phyloP scores from a whole-genome alignment of 2,113 vertebrate species.

The Ceratotherium simum region DNA sequence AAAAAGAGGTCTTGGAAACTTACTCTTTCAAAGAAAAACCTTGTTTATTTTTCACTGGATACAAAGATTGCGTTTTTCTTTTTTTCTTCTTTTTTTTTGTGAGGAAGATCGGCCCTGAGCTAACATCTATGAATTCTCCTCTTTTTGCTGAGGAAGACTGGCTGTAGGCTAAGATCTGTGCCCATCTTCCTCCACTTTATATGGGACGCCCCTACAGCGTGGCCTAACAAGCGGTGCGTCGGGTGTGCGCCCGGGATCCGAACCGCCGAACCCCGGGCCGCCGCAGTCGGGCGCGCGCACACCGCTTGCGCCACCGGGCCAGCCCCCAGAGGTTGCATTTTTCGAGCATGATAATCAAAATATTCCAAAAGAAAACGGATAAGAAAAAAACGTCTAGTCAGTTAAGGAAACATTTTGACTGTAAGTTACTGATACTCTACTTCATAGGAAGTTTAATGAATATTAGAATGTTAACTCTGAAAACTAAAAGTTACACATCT shows the following conservation, averaged over 20 bases:
- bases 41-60: not conserved
- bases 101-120: no score
- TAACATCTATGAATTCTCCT: no score
- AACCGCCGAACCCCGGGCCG: no score
- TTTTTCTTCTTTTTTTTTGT: not conserved
- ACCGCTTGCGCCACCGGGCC: no score
- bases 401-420: not conserved
- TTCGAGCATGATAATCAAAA: slow-evolving; percentile 28
- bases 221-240: no score
- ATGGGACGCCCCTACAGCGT: no score
- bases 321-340: not conserved
- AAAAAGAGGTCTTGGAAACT: not conserved
- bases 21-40: slow-evolving; percentile 38
- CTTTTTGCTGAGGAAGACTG: no score
- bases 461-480: slow-evolving; percentile 6
- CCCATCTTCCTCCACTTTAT: no score
- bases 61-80: slow-evolving; percentile 28
- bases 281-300: no score
- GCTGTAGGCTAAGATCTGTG: no score
- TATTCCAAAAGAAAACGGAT: not conserved
- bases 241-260: no score
- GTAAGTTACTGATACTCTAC: not conserved
- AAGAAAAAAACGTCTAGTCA: not conserved
- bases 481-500: not conserved
- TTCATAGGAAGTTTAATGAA: not conserved